Percentiles rank a stretch among this genome's conserved stretches.
Evolutionary conservation across 2,797 vertebrate genomes (phyloP).

Genomic region (Steatocranus sp.): DNA sequence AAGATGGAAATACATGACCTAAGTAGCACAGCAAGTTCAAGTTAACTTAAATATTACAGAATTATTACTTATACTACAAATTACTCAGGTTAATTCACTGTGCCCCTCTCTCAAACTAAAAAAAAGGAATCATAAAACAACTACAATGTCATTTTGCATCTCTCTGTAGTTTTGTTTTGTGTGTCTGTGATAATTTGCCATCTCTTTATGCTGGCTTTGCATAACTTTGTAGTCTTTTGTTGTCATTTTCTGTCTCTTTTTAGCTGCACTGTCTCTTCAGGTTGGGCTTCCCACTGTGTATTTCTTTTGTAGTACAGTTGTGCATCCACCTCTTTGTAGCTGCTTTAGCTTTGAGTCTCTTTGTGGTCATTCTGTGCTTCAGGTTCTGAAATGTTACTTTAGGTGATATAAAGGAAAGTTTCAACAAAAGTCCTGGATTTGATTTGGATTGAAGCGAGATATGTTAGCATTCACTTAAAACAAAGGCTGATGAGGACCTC

Average conservation of each 20-base stretch:
- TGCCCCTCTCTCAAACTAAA: neutral
- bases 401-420: neutral
- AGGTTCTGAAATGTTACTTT: neutral
- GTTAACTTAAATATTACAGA: neutral
- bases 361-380: neutral
- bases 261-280: neutral
- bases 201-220: neutral
- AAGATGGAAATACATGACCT: neutral
- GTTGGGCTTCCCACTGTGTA: neutral
- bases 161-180: neutral
- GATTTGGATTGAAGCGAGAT: neutral
- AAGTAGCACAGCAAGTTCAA: neutral
- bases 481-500: neutral
- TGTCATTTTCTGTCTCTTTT: neutral
- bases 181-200: neutral
- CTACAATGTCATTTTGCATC: neutral
- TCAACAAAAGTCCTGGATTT: neutral
- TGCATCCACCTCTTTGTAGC: neutral
- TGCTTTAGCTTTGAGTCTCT: neutral
- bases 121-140: neutral
- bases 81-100: neutral
- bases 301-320: neutral
- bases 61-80: neutral
- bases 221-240: neutral
- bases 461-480: neutral